Percentiles rank a stretch among this genome's conserved stretches.
phyloP scores from a whole-genome alignment of 2,113 vertebrate species.

The Corapipo altera region DNA sequence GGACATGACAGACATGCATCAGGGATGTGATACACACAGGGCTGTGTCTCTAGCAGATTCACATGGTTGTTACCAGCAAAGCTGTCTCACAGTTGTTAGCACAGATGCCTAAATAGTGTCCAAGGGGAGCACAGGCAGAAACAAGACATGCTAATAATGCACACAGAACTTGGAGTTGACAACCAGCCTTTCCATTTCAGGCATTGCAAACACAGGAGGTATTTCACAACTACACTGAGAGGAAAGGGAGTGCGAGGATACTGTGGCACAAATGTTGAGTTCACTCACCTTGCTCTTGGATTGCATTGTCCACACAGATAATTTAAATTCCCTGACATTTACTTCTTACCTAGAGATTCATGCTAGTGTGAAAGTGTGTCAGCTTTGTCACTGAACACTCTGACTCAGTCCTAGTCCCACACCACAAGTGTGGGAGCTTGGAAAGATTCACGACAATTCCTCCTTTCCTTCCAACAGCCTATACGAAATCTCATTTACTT shows the following conservation, averaged over 20 bases:
- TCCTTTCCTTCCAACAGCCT: background rate
- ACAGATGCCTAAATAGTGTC: background rate
- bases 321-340: background rate
- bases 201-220: background rate
- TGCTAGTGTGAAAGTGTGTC: rapidly evolving
- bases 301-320: background rate
- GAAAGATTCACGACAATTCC: background rate
- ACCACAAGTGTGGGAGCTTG: background rate
- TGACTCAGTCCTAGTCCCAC: background rate
- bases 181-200: background rate
- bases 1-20: background rate
- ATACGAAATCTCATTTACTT: background rate
- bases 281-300: background rate
- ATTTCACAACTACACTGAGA: background rate
- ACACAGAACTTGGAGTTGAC: background rate
- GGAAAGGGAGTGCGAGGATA: background rate
- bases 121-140: background rate
- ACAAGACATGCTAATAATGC: background rate
- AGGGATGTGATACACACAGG: background rate
- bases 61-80: background rate
- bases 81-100: background rate
- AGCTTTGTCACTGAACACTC: background rate
- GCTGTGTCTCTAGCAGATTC: background rate
- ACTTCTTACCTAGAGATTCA: background rate
- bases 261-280: background rate